Base-by-base conservation (phyloP, 2,797 vertebrate genomes). In the Chromis chromis region DNA sequence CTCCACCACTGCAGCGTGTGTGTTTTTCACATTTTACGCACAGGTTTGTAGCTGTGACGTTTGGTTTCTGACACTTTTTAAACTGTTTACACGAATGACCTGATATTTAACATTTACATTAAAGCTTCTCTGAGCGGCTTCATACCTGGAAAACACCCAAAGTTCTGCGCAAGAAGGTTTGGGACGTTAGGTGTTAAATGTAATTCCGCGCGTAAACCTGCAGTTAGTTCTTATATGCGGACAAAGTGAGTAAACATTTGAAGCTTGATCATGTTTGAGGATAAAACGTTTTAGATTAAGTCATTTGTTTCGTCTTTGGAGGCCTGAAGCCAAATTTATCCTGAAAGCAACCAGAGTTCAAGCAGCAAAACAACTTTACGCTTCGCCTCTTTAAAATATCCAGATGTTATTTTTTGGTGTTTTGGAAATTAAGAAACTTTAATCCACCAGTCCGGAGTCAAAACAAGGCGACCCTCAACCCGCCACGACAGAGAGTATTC, bases 401-500 rank as follows among this genome's bases (percentile, higher is more conserved):
- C 6, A 19, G 42, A 8, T 17, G 5, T 48, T n/a, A 8, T 10
- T 49, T 61, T 64, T 31, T 19, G 1, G 16, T 13, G n/a, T 31
- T 4, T 19, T 13, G 31, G 1, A 9, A 9, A 31, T 8, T 31
- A 2, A 9, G 0, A 14, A 6, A 10, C 17, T 17, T 28, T 33
- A 39, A 42, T 61, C 55, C 82, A 58, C n/a, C 28, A 70, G 66
- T 39, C 59, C 31, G 7, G 62, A 74, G 74, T 83, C 67, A 70
- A 61, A 77, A 55, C 46, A 3, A 14, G 1, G 42, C 44, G 19
- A 46, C 44, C 44, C 44, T 19, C 46, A 44, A 46, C 31, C 56
- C 61, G 3, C 67, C 52, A 3, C 0, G 57, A 9, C 65, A 6
- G 7, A 10, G 2, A 36, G 9, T 2, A 36, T 3, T 36, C 33